Evolutionary conservation across 2,797 vertebrate species (phyloP).

Genomic region (Caiman crocodilus): DNA sequence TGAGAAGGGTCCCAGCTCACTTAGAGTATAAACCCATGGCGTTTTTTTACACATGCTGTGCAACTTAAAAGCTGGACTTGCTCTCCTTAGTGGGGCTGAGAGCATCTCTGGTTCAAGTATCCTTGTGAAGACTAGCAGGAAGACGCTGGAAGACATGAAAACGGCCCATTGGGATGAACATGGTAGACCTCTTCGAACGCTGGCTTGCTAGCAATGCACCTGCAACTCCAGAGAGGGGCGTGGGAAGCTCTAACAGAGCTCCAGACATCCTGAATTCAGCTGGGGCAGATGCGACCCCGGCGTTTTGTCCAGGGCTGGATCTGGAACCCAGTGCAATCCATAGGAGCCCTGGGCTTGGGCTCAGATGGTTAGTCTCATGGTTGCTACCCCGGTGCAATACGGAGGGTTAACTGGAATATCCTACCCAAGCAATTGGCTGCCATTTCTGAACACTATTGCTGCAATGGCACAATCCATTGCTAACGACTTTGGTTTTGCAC

Average conservation of each 20-base stretch:
- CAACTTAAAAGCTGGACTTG: not conserved
- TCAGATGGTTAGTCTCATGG: too few relatives aligned
- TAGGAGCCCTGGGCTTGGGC: not conserved
- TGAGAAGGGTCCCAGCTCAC: not conserved
- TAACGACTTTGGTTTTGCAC: not conserved
- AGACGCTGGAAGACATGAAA: too few relatives aligned
- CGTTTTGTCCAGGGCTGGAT: not conserved
- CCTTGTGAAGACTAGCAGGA: too few relatives aligned
- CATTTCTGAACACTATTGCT: not conserved
- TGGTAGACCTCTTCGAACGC: too few relatives aligned
- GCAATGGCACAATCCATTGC: not conserved
- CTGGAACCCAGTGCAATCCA: not conserved
- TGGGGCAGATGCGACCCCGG: not conserved
- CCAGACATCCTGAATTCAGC: not conserved
- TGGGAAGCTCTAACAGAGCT: not conserved
- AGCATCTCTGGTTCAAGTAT: too few relatives aligned
- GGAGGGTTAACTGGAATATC: not conserved
- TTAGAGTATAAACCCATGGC: not conserved
- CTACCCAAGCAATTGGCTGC: conserved; percentile 20
- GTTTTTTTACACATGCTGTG: not conserved
- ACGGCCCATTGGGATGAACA: not conserved
- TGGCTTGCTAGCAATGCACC: not conserved
- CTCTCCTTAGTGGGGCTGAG: too few relatives aligned
- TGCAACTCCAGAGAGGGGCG: not conserved
- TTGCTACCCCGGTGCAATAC: not conserved